Conservation (phyloP, 2,888 invertebrate genomes). For the Scaptomyza polygonia region DNA sequence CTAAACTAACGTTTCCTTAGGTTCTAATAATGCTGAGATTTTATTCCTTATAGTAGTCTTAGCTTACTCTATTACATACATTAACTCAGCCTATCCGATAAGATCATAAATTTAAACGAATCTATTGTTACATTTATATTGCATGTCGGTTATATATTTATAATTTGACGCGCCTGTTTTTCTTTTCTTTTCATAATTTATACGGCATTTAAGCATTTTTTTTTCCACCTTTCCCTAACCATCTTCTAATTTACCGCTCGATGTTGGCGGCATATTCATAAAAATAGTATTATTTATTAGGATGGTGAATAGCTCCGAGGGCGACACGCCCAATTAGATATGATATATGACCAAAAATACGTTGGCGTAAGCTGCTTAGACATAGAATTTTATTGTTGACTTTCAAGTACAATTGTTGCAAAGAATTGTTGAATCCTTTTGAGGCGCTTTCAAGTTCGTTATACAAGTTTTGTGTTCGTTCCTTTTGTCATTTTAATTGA, state of each 20-base stretch:
- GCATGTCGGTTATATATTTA: conserved; percentile 32
- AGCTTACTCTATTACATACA: too few relatives aligned
- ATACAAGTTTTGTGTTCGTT: conserved; percentile 28
- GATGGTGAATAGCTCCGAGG: not conserved
- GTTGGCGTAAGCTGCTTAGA: conserved; percentile 49
- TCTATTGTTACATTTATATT: conserved; percentile 17
- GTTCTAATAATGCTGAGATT: not conserved
- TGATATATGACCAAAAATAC: conserved; percentile 41
- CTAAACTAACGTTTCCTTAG: too few relatives aligned
- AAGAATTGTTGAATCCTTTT: conserved; percentile 24
- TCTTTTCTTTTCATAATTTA: conserved; percentile 37
- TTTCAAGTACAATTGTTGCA: conserved; percentile 8
- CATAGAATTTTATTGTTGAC: conserved; percentile 54
- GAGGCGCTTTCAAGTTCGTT: conserved; percentile 2
- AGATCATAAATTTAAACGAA: conserved; percentile 26
- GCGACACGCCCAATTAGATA: conserved; percentile 69
- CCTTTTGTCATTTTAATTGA: conserved; percentile 74
- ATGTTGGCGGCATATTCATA: conserved; percentile 22
- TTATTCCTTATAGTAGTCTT: not conserved
- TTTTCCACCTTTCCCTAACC: not conserved
- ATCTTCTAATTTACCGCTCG: conserved; percentile 3
- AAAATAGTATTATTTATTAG: conserved; percentile 59
- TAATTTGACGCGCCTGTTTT: conserved; percentile 31
- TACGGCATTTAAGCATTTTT: conserved; percentile 31
- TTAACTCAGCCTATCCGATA: not conserved